Conservation (phyloP, 2,113 vertebrate species). For the Opisthocomus hoazin region DNA sequence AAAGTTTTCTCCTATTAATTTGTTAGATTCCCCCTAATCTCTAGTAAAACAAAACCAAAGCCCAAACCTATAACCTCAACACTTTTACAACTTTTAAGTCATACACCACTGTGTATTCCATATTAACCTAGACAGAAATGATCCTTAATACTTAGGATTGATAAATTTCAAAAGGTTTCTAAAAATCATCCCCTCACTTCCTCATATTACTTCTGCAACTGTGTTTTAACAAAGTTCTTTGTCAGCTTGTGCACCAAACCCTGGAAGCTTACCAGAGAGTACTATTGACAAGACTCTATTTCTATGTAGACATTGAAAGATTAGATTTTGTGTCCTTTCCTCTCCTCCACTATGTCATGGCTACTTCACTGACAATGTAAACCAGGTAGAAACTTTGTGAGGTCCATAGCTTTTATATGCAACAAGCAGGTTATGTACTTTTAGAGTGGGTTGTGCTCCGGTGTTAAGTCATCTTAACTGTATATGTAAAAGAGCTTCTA, state of each 20-base stretch:
- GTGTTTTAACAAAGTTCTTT: not conserved
- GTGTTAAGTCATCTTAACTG: not conserved
- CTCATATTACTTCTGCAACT: not conserved
- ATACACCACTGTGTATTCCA: rapidly evolving
- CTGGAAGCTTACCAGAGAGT: not conserved
- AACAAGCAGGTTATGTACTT: not conserved
- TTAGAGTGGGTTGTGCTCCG: not conserved
- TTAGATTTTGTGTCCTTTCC: not conserved
- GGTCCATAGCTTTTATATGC: not conserved
- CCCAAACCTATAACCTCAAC: not conserved
- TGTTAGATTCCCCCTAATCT: not conserved
- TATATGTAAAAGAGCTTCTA: not conserved
- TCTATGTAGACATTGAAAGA: not conserved
- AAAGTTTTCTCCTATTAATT: not conserved
- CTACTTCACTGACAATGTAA: not conserved
- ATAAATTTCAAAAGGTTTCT: not conserved
- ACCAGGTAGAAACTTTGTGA: not conserved
- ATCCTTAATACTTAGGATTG: not conserved
- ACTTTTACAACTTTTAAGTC: not conserved
- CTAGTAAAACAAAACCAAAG: not conserved
- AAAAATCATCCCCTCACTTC: not conserved
- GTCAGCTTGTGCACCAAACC: not conserved
- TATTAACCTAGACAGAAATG: not conserved
- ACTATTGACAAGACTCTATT: not conserved
- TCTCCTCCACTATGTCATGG: rapidly evolving